Evolutionary conservation across 2,113 vertebrate species (phyloP).

Genomic region (Amphilophus citrinellus): DNA sequence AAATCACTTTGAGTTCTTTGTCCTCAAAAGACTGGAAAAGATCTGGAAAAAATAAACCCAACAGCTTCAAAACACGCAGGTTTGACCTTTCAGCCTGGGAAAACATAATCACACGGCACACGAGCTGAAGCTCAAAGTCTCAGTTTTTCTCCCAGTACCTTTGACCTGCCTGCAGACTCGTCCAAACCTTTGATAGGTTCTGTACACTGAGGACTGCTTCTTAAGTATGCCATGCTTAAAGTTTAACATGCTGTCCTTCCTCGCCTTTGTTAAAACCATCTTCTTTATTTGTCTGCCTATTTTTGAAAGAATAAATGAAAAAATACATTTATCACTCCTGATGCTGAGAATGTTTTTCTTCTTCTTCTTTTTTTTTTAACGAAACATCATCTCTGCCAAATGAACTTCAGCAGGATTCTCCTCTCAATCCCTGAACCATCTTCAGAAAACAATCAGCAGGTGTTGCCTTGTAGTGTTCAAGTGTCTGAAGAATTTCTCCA

Average conservation of each 20-base stretch:
- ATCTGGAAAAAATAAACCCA: slow-evolving; percentile 25
- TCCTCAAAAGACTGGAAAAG: slow-evolving; percentile 16
- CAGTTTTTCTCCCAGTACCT: neutral
- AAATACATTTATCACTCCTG: neutral
- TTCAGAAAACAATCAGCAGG: slow-evolving; percentile 21
- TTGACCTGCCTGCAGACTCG: neutral
- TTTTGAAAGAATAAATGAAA: neutral
- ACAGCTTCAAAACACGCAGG: slow-evolving; percentile 10
- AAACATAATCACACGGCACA: slow-evolving; percentile 20
- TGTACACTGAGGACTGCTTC: neutral
- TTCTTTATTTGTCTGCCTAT: neutral
- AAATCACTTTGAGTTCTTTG: slow-evolving; percentile 20
- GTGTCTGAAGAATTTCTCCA: slow-evolving; percentile 7
- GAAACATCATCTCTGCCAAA: neutral
- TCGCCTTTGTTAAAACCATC: neutral
- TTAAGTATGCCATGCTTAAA: neutral
- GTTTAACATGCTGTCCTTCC: neutral
- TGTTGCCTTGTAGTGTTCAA: slow-evolving; percentile 2
- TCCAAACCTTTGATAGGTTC: neutral
- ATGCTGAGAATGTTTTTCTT: neutral
- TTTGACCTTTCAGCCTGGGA: neutral
- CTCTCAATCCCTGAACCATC: slow-evolving; percentile 2
- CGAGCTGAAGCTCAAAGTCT: neutral
- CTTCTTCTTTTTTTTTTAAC: no score
- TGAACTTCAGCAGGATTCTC: neutral